Conservation (phyloP, 2,113 vertebrate species). For the Ramphastos sulfuratus region DNA sequence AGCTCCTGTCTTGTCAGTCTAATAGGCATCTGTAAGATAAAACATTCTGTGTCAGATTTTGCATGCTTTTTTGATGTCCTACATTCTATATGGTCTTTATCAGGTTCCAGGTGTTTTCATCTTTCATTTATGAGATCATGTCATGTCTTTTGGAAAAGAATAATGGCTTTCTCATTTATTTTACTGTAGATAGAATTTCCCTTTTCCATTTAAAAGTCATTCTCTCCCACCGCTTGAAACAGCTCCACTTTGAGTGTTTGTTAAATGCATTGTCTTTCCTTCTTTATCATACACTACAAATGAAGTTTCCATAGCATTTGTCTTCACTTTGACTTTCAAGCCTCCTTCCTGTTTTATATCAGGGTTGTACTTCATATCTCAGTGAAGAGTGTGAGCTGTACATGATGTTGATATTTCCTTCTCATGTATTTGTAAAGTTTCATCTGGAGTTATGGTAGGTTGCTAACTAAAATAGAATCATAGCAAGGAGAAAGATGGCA, state of each 20-base stretch:
- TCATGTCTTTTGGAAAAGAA: neutral
- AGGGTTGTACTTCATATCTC: neutral
- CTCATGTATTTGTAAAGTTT: neutral
- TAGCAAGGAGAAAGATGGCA: neutral
- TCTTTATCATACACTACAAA: neutral
- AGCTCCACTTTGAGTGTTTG: neutral
- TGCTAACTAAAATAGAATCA: neutral
- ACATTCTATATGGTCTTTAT: neutral
- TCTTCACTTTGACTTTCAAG: neutral
- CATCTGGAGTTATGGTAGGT: neutral
- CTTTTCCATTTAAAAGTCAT: neutral
- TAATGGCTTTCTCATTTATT: neutral
- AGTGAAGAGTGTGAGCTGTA: neutral
- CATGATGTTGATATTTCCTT: neutral
- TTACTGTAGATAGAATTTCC: neutral
- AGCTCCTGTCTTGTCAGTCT: neutral
- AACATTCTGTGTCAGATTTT: neutral
- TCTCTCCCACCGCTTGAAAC: neutral
- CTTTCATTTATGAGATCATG: neutral
- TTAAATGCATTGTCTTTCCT: neutral
- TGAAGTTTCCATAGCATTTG: neutral
- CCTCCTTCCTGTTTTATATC: neutral
- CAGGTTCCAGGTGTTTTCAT: neutral
- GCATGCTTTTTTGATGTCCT: neutral
- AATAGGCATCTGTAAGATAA: neutral